phyloP scores from a whole-genome alignment of 2,888 invertebrate genomes.

The Drosophila nr. medialis region DNA sequence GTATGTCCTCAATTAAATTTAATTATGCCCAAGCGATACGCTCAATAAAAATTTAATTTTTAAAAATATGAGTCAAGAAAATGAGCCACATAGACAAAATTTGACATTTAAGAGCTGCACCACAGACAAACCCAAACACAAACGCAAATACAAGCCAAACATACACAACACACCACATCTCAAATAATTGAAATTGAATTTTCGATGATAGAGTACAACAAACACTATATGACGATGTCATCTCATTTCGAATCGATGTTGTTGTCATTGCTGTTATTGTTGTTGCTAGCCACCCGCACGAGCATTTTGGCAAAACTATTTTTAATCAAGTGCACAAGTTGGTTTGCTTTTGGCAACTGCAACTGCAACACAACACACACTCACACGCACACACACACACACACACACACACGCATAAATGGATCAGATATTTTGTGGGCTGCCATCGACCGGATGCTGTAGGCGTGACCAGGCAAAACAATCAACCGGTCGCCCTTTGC shows the following conservation, averaged over 20 bases:
- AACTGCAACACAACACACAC: constrained; percentile 47
- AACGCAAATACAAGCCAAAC: constrained; percentile 15
- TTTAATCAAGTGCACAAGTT: constrained; percentile 70
- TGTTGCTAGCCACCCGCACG: constrained; percentile 59
- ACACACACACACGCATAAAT: constrained; percentile 4
- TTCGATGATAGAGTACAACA: constrained; percentile 68
- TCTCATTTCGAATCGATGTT: constrained; percentile 15
- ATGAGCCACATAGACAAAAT: constrained; percentile 63
- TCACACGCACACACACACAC: background rate
- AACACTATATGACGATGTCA: constrained; percentile 50
- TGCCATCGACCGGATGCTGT: constrained; percentile 51
- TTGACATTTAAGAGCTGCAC: constrained; percentile 61
- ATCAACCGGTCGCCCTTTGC: constrained; percentile 40
- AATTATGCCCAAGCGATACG: constrained; percentile 80
- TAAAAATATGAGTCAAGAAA: constrained; percentile 74
- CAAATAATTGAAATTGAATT: constrained; percentile 78
- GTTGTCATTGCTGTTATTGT: constrained; percentile 13
- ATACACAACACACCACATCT: constrained; percentile 23
- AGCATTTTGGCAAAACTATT: constrained; percentile 68
- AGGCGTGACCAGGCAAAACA: constrained; percentile 31
- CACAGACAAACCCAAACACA: constrained; percentile 26
- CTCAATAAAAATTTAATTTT: constrained; percentile 81
- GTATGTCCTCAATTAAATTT: constrained; percentile 80
- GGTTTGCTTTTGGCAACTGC: constrained; percentile 62
- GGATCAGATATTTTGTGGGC: constrained; percentile 11